These are phyloP conservation scores for Nemotelus pantherinus DNA, from an alignment of 2,888 invertebrate genomes.

Conservation along the genomic window DNA sequence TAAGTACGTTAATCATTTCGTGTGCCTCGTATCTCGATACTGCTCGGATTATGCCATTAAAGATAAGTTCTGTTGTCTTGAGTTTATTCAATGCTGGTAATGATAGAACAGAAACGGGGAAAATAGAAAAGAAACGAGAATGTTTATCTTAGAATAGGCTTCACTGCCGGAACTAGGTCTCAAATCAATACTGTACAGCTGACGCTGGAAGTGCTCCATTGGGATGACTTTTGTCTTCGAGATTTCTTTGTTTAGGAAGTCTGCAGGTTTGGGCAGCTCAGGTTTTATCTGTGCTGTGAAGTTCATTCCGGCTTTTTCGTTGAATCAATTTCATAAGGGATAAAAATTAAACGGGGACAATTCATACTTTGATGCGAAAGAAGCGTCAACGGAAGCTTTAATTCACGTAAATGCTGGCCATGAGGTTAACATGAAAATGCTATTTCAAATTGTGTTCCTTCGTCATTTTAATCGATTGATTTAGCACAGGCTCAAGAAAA, in stretches of 20 bases:
- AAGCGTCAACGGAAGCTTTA: too few species aligned
- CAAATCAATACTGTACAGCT: conserved; percentile 9
- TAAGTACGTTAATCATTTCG: conserved; percentile 35
- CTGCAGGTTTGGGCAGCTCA: neutral
- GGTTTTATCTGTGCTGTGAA: conserved; percentile 18
- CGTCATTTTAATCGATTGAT: too few species aligned
- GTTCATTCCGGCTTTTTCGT: conserved; percentile 1
- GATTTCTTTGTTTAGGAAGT: neutral
- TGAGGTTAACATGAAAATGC: too few species aligned
- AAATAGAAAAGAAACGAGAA: neutral
- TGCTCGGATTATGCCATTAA: conserved; percentile 17
- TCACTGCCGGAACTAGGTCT: neutral
- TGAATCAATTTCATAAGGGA: neutral
- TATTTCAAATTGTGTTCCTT: too few species aligned
- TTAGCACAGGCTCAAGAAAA: too few species aligned
- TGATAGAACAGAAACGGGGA: neutral
- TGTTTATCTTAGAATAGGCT: neutral
- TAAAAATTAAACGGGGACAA: neutral
- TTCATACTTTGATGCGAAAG: neutral
- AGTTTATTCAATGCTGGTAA: neutral
- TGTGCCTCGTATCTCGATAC: conserved; percentile 14
- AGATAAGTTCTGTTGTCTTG: conserved; percentile 5
- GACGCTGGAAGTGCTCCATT: conserved; percentile 13
- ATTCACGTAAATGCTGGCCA: too few species aligned
- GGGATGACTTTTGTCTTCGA: neutral